These are phyloP conservation scores for Tethea ocularis DNA, from an alignment of 2,888 invertebrate species.

Conservation along the genomic window DNA sequence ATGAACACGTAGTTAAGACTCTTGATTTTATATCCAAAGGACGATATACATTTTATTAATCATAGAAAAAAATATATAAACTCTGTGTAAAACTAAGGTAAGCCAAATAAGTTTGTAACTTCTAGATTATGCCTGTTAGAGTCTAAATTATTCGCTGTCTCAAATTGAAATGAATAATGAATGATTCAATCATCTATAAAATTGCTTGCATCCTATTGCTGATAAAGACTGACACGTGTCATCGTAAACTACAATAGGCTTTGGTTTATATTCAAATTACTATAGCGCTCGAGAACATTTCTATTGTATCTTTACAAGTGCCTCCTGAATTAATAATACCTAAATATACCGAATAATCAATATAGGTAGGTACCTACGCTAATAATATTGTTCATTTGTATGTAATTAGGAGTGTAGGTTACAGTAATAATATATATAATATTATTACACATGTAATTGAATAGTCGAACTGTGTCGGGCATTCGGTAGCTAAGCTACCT, in stretches of 20 bases:
- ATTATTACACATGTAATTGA: constrained; percentile 52
- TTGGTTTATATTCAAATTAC: constrained; percentile 28
- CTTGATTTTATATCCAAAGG: constrained; percentile 4
- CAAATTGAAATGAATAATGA: constrained; percentile 44
- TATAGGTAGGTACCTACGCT: too few relatives aligned
- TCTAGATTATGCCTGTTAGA: neutral
- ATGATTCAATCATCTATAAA: constrained; percentile 59
- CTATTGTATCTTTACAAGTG: neutral
- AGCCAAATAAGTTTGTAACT: neutral
- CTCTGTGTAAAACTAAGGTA: neutral
- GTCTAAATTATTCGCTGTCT: constrained; percentile 33
- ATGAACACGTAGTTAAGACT: constrained; percentile 14
- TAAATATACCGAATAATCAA: neutral
- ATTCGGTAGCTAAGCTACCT: constrained; percentile 40
- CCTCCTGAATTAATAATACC: neutral
- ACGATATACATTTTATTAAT: constrained; percentile 5
- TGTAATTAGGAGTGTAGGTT: neutral
- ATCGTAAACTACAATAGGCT: constrained; percentile 36
- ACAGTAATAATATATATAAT: constrained; percentile 28
- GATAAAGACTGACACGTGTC: constrained; percentile 59
- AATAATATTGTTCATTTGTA: neutral
- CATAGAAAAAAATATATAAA: neutral
- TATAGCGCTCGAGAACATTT: neutral
- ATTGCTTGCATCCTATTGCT: constrained; percentile 63
- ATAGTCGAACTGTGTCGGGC: constrained; percentile 48